Percentiles rank a stretch among this genome's conserved stretches.
Evolutionary conservation across 2,888 invertebrate genomes (phyloP).

Genomic region (Thelaira solivaga): DNA sequence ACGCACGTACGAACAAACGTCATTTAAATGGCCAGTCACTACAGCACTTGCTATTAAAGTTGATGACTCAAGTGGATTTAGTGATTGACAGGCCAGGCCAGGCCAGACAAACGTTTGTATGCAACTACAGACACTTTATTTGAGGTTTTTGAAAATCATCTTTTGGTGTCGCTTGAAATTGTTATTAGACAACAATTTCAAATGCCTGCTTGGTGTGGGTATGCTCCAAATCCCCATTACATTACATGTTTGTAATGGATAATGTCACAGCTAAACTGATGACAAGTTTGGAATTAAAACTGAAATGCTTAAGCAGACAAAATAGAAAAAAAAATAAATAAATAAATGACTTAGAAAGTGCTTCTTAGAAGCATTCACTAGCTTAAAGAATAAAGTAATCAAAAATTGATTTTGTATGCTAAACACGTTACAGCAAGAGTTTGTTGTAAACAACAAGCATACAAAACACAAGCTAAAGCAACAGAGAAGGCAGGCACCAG

Average conservation of each 20-base stretch:
- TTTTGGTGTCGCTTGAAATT: conserved; percentile 37
- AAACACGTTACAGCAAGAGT: conserved; percentile 37
- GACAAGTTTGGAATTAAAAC: conserved; percentile 47
- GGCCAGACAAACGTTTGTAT: conserved; percentile 11
- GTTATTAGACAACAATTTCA: conserved; percentile 34
- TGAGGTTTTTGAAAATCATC: conserved; percentile 50
- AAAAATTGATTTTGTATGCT: conserved; percentile 34
- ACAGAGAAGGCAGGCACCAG: conserved; percentile 28
- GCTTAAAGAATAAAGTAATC: neutral
- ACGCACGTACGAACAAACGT: neutral
- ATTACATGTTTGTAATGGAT: conserved; percentile 54
- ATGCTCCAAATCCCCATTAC: conserved; percentile 53
- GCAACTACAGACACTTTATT: conserved; percentile 38
- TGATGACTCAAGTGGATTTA: conserved; percentile 45
- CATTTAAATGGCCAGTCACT: conserved; percentile 34
- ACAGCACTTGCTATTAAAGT: neutral
- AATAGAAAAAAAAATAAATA: neutral
- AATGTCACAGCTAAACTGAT: conserved; percentile 52
- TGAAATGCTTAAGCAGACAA: conserved; percentile 38
- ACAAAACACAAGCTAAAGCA: conserved; percentile 23
- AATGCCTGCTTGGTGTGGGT: too few species aligned
- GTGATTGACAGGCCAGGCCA: conserved; percentile 42
- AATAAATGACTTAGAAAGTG: conserved; percentile 4
- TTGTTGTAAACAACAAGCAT: conserved; percentile 28
- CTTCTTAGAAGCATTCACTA: conserved; percentile 29